These are phyloP conservation scores for Acronicta aceris DNA, from an alignment of 2,888 invertebrate genomes.

Conservation along the genomic window DNA sequence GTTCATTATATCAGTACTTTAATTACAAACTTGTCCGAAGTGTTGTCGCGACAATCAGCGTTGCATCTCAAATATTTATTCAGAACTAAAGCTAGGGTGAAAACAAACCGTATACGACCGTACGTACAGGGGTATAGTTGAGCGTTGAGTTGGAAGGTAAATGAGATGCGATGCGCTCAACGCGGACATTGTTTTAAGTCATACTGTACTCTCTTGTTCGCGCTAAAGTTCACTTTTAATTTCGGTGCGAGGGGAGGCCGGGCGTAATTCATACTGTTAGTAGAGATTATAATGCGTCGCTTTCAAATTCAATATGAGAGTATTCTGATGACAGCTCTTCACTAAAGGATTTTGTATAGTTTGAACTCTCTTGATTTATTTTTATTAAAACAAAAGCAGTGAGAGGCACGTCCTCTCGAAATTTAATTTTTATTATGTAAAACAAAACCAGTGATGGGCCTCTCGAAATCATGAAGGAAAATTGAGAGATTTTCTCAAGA, in stretches of 20 bases:
- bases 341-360: neutral
- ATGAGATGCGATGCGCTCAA: slow-evolving; percentile 74
- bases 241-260: slow-evolving; percentile 65
- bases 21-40: slow-evolving; percentile 59
- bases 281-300: neutral
- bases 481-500: no score
- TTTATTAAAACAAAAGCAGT: no score
- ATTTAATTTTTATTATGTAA: no score
- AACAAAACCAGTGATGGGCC: no score
- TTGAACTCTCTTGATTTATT: neutral
- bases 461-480: no score
- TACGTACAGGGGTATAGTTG: slow-evolving; percentile 41
- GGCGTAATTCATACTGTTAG: slow-evolving; percentile 49
- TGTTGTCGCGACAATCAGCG: slow-evolving; percentile 54
- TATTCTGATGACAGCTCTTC: no score
- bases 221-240: slow-evolving; percentile 81
- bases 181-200: slow-evolving; percentile 77
- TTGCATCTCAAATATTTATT: slow-evolving; percentile 61
- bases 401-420: no score
- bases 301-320: neutral
- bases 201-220: slow-evolving; percentile 71
- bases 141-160: slow-evolving; percentile 64
- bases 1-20: slow-evolving; percentile 56
- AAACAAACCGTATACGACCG: slow-evolving; percentile 54
- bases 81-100: slow-evolving; percentile 59